Evolutionary conservation across 1,140 invertebrate genomes (phyloP).

Genomic region (Meloidogyne floridensis): DNA sequence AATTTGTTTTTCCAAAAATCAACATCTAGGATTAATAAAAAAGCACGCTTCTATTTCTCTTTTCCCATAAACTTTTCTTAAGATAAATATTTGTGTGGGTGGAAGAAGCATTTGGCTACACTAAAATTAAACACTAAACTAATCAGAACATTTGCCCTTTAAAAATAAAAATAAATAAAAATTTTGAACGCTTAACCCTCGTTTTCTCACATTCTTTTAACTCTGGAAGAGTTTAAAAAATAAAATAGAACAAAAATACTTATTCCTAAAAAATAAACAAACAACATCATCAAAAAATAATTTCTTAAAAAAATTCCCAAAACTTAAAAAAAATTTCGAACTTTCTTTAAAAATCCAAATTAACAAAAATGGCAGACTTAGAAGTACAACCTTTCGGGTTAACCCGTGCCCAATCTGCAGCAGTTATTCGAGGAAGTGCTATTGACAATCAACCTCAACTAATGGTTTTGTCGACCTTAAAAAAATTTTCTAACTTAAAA

Average conservation of each 20-base stretch:
- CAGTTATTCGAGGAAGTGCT: slow-evolving; percentile 36
- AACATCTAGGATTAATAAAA: no score
- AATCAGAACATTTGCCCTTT: background rate
- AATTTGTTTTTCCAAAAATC: no score
- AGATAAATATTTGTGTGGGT: background rate
- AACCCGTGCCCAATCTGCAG: slow-evolving; percentile 41
- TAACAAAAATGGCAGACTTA: slow-evolving; percentile 18
- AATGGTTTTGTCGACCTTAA: slow-evolving; percentile 35
- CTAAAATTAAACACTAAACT: background rate
- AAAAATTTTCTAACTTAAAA: background rate
- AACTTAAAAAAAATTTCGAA: background rate
- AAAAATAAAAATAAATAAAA: background rate
- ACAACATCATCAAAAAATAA: background rate
- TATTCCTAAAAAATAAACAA: background rate
- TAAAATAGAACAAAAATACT: background rate
- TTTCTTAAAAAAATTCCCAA: background rate
- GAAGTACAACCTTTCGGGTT: slow-evolving; percentile 20
- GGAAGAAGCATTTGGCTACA: background rate
- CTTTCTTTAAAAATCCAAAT: no score
- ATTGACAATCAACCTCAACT: slow-evolving; percentile 34
- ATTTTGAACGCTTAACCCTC: background rate
- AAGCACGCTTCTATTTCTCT: no score
- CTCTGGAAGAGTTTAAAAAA: background rate
- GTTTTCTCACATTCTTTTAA: background rate
- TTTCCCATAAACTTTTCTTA: background rate